Percentiles rank a stretch among this genome's conserved stretches.
These are phyloP conservation scores for Paelopatides confundens DNA, from an alignment of 53 echinoderm and acorn worm genomes.

Conservation along the genomic window DNA sequence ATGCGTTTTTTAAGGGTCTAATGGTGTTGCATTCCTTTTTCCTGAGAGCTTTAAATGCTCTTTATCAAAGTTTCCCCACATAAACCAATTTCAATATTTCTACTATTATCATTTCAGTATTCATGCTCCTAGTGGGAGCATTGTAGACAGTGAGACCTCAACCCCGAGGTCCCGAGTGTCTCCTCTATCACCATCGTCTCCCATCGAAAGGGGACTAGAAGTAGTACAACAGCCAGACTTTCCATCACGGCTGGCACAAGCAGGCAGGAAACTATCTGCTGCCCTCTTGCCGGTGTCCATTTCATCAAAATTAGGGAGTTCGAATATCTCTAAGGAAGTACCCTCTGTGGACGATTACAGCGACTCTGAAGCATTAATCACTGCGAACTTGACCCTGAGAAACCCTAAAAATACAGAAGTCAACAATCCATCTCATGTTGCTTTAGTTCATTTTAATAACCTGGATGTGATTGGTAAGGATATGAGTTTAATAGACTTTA, in stretches of 20 bases:
- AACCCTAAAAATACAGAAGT: constrained; percentile 63
- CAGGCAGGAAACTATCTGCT: constrained; percentile 13
- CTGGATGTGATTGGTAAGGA: constrained; percentile 91
- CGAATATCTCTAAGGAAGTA: background rate
- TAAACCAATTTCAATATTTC: no score
- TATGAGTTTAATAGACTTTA: no score
- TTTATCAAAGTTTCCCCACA: no score
- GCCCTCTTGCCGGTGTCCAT: background rate
- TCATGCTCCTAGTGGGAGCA: constrained; percentile 93
- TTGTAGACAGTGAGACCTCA: constrained; percentile 83
- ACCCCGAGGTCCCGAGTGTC: constrained; percentile 84
- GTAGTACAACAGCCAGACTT: constrained; percentile 72
- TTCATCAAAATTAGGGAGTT: background rate
- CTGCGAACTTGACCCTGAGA: constrained; percentile 73
- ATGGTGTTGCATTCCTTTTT: no score
- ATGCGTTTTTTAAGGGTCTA: no score
- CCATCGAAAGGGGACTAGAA: constrained; percentile 79
- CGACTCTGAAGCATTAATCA: constrained; percentile 86
- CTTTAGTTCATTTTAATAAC: constrained; percentile 89
- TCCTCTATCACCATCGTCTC: constrained; percentile 82
- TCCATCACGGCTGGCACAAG: constrained; percentile 48
- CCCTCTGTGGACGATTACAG: background rate
- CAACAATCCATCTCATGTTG: constrained; percentile 69
- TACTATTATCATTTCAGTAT: constrained; percentile 70
- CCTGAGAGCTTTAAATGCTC: no score